Percentiles rank a stretch among this genome's conserved stretches.
These are phyloP conservation scores for Hyposoter dolosus DNA, from an alignment of 2,888 invertebrate species.

Conservation along the genomic window DNA sequence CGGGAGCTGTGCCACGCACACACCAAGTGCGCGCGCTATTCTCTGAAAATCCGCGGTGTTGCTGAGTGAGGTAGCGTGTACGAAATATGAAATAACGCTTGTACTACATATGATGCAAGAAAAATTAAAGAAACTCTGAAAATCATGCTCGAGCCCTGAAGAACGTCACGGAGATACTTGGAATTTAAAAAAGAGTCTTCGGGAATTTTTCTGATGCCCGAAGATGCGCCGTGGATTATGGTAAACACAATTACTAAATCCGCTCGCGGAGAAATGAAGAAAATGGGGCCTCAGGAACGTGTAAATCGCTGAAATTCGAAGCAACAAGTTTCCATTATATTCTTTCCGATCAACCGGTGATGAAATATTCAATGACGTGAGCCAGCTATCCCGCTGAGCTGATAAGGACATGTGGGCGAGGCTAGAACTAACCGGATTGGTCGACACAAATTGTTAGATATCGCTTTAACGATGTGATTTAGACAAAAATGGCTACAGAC, in stretches of 20 bases:
- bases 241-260: neutral
- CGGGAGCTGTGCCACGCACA: constrained; percentile 58
- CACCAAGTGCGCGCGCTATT: constrained; percentile 31
- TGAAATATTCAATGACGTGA: neutral
- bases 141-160: neutral
- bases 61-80: constrained; percentile 37
- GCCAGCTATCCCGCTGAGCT: neutral
- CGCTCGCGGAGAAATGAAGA: too few species aligned
- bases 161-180: neutral
- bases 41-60: constrained; percentile 57
- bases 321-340: neutral
- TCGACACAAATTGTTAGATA: neutral
- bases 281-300: too few species aligned
- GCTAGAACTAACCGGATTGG: neutral
- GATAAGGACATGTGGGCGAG: neutral
- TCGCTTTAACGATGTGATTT: neutral
- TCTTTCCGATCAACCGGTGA: neutral
- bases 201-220: neutral
- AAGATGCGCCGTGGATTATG: neutral
- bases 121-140: neutral
- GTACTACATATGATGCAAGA: neutral
- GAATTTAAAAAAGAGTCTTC: neutral
- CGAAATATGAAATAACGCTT: constrained; percentile 44
- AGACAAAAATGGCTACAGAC: neutral
- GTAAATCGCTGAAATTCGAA: neutral